Base-by-base conservation (phyloP, 1,140 invertebrate species). In the Papilio polytes region DNA sequence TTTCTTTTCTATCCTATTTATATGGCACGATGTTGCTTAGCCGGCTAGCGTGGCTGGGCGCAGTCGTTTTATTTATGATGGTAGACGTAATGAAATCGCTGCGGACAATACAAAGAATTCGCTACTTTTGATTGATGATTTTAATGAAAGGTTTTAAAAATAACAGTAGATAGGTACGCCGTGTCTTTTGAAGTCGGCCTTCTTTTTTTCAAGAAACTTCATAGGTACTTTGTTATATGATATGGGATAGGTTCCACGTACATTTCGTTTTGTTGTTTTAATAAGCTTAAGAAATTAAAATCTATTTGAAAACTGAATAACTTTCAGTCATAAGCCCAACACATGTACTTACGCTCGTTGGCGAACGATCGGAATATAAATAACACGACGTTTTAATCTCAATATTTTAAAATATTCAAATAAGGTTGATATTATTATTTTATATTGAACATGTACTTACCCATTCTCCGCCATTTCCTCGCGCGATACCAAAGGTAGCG, bases 401-500 rank as follows among this genome's bases (percentile, higher is more conserved):
- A 36, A 36, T 36, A 36, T 36, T 4, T 41, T 8, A 7, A 8
- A 8, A 41, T 41, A 41, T 41, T 41, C 36, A 41, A 8, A 7
- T 41, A 8, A 41, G 36, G 7, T 41, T 41, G 13, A 18, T 48
- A 48, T 48, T 51, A 15, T 51, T 66, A 44, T 2, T 41, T n/a
- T 36, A 73, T 2, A 36, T 73, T 13, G 46, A 44, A 36, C 46
- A 46, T 44, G 22, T 51, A 51, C 74, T 76, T 46, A 76, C 74
- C 13, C 74, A 76, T 76, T 2, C 46, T n/a, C 22, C 74, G 41
- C 74, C 74, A 76, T 46, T 53, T 76, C 20, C 51, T 48, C 41
- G 74, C 46, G 18, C 20, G 74, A 9, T 76, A 51, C 74, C 74
- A 76, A 10, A 76, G 18, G 20, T 76, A 46, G 6, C 46, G 74